Conservation (phyloP, 1,140 invertebrate species). For the Anoplolepis gracilipes region DNA sequence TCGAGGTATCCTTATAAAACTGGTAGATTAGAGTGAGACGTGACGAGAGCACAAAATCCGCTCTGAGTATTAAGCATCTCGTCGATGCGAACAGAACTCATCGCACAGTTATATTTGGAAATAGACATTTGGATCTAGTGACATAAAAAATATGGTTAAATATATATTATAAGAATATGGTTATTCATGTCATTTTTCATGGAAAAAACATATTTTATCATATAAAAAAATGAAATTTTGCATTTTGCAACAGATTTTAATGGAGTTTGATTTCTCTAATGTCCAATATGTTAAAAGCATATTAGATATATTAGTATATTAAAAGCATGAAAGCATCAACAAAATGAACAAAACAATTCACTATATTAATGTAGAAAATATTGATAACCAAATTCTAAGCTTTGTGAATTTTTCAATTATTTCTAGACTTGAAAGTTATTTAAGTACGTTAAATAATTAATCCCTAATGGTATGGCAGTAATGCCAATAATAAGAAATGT, state of each 20-base stretch:
- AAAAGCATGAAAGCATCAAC: background rate
- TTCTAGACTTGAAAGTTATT: background rate
- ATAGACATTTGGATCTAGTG: background rate
- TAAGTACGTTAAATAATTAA: conserved; percentile 6
- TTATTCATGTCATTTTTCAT: background rate
- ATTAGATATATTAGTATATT: background rate
- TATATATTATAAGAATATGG: background rate
- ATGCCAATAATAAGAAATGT: background rate
- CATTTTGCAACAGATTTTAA: background rate
- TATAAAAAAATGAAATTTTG: background rate
- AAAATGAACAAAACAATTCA: background rate
- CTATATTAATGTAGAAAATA: background rate
- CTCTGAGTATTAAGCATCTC: conserved; percentile 52
- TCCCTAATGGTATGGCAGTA: background rate
- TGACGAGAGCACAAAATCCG: conserved; percentile 55
- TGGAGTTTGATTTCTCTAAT: background rate
- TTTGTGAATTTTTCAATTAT: background rate
- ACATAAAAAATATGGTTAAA: background rate
- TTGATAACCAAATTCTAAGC: background rate
- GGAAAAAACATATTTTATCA: background rate
- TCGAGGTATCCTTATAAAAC: conserved; percentile 64
- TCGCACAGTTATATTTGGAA: conserved; percentile 10
- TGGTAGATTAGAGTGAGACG: conserved; percentile 65
- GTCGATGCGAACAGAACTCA: background rate
- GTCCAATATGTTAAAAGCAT: too few relatives aligned